Evolutionary conservation across 2,797 vertebrate genomes (phyloP).

Genomic region (Anisognathus igniventris): DNA sequence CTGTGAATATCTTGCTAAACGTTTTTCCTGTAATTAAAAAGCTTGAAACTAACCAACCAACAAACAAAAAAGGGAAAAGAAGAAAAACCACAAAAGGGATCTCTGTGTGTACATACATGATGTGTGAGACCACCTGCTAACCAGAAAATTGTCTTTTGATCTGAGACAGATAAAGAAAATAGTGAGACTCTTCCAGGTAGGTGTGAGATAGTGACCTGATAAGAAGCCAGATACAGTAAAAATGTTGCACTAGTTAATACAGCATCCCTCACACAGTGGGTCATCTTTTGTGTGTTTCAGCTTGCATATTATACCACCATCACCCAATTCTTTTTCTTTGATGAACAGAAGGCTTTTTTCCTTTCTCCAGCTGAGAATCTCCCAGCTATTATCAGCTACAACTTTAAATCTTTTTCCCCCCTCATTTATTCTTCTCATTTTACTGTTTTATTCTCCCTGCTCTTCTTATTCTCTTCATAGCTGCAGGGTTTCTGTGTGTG

Average conservation of each 20-base stretch:
- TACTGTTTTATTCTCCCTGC: not conserved
- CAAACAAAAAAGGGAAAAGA: not conserved
- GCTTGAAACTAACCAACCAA: not conserved
- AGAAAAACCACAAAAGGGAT: not conserved
- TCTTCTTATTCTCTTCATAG: not conserved
- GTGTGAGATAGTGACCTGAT: not conserved
- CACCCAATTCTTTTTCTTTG: not conserved
- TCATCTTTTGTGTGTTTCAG: not conserved
- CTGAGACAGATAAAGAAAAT: not conserved
- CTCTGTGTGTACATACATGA: not conserved
- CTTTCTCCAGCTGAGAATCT: not conserved
- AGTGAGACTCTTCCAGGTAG: not conserved
- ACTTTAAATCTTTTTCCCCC: not conserved
- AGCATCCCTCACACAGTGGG: not conserved
- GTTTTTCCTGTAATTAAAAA: not conserved
- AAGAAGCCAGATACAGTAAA: not conserved
- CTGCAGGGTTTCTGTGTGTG: not conserved
- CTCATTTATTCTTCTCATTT: not conserved
- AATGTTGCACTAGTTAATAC: not conserved
- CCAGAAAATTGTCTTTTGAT: not conserved
- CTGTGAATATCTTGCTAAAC: not conserved
- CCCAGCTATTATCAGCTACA: not conserved
- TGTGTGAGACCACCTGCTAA: not conserved
- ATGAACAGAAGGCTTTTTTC: not conserved
- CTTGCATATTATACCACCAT: not conserved